Evolutionary conservation across 2,888 invertebrate genomes (phyloP), one percentile per base, ranked within the genome.

Genomic region (Cheilosia impressa): DNA sequence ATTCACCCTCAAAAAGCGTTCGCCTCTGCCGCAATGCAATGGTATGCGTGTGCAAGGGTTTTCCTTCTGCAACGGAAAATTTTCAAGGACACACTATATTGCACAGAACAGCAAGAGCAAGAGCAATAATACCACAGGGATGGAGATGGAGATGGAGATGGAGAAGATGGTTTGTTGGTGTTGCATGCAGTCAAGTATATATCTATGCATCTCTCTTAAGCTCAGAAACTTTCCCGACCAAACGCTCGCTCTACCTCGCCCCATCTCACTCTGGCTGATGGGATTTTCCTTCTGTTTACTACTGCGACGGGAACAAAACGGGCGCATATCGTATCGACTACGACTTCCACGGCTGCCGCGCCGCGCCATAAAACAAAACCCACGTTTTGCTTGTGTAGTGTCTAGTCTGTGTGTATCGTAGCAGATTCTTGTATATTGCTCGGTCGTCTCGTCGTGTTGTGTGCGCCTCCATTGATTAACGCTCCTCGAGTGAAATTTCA

Each of bases 401-500:
- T 17, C 47, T 17, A 19, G 17, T 22, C 22, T 47, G 47, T 47
- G 58, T 66, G 65, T 84, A 72, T 62, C 76, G 85, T 87, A 76
- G 24, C 13, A 15, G 72, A 63, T 85, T 85, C 68, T 81, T 85
- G 80, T 81, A 82, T 85, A 65, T 69, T 71, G 53, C 71, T 69
- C 79, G 60, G 52, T 52, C 22, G 52, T 52, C 52, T 52, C 52
- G 52, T 52, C 22, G 52, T 73, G 62, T 82, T 76, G 80, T 84
- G 80, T 82, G 87, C 87, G 87, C 88, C 80, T 88, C 87, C 88
- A 88, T 88, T 88, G 84, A 87, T 87, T 87, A 88, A 84, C 82
- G 76, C 27, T 87, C 84, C 85, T 88, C 87, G 87, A 88, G 88
- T 88, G 80, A 89, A 88, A 87, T 87, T 90, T 90, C 89, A 91